These are phyloP conservation scores for Prionace glauca DNA, from an alignment of 2,797 vertebrate genomes.

Conservation along the genomic window DNA sequence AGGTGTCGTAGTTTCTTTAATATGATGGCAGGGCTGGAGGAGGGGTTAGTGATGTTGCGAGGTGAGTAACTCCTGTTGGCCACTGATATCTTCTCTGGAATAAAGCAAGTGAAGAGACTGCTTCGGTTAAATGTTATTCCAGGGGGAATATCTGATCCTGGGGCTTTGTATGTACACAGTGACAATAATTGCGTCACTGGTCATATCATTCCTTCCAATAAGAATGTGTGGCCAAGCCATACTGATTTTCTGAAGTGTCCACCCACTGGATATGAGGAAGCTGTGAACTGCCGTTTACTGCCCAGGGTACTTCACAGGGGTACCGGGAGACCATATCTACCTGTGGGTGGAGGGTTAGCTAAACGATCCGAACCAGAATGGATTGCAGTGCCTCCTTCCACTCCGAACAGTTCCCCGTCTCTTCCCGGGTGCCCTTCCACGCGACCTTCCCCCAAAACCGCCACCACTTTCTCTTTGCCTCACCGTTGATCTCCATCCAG, in stretches of 20 bases:
- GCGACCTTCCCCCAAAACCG: too few relatives aligned
- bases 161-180: not conserved
- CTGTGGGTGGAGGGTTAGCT: not conserved
- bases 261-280: not conserved
- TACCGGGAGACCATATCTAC: not conserved
- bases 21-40: not conserved
- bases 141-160: not conserved
- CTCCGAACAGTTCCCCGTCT: too few relatives aligned
- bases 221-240: not conserved
- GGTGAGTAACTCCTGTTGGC: not conserved
- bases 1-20: not conserved
- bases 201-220: not conserved
- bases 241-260: not conserved
- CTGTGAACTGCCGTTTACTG: not conserved
- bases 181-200: not conserved
- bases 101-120: not conserved
- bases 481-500: not conserved
- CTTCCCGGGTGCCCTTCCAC: too few relatives aligned
- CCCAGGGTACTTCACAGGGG: not conserved
- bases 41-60: not conserved
- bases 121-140: not conserved
- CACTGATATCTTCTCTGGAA: not conserved
- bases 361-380: not conserved
- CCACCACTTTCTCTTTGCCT: not conserved
- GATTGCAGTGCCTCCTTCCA: not conserved